Conservation (phyloP, 1,140 invertebrate species). For the Drosophila kepulauana region DNA sequence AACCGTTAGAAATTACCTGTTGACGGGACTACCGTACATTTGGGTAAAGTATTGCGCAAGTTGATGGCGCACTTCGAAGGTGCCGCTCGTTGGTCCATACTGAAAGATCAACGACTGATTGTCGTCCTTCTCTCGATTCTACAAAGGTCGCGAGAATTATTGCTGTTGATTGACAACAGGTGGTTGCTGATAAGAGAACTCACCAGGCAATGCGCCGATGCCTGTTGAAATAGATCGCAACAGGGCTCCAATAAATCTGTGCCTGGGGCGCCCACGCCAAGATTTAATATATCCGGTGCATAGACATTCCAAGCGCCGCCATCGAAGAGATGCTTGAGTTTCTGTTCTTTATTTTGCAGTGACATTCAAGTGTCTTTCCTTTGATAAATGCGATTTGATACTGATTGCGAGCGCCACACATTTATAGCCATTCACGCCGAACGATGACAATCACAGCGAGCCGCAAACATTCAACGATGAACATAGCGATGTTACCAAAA, state of each 20-base stretch:
- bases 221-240: conserved; percentile 85
- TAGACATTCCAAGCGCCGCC: conserved; percentile 86
- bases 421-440: not conserved
- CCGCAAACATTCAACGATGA: not conserved
- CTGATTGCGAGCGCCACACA: conserved; percentile 27
- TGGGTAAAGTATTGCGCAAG: conserved; percentile 86
- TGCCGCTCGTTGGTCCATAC: conserved; percentile 86
- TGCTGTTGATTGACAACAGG: not conserved
- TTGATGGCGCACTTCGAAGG: conserved; percentile 86
- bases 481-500: too few species aligned
- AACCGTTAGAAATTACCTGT: conserved; percentile 59
- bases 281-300: conserved; percentile 83
- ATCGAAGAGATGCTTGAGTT: conserved; percentile 86
- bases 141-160: conserved; percentile 25
- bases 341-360: conserved; percentile 34
- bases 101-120: conserved; percentile 86
- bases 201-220: conserved; percentile 86
- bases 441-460: conserved; percentile 6
- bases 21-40: conserved; percentile 85
- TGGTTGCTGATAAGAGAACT: conserved; percentile 20
- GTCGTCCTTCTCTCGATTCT: conserved; percentile 85
- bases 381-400: not conserved
- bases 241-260: conserved; percentile 86
- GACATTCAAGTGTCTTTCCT: conserved; percentile 43
- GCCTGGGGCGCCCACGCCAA: conserved; percentile 87